These are phyloP conservation scores for Pasiphila rectangulata DNA, from an alignment of 2,888 invertebrate species.

Conservation along the genomic window DNA sequence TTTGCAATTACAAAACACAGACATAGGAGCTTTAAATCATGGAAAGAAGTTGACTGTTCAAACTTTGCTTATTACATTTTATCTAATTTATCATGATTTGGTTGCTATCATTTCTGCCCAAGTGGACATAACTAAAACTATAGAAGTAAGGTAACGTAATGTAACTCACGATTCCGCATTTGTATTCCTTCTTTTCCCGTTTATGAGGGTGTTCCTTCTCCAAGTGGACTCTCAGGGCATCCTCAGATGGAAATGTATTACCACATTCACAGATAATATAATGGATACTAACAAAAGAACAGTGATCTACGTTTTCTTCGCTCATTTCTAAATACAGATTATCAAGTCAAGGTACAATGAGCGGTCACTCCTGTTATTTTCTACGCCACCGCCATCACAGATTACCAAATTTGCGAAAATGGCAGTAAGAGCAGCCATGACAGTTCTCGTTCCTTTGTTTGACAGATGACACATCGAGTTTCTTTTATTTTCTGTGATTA, in stretches of 20 bases:
- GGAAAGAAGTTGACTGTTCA: too few species aligned
- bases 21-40: too few species aligned
- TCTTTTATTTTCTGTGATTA: constrained; percentile 13
- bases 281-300: constrained; percentile 62
- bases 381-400: constrained; percentile 39
- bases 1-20: too few species aligned
- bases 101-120: too few species aligned
- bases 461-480: constrained; percentile 3
- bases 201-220: constrained; percentile 51
- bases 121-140: too few species aligned
- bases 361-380: constrained; percentile 36
- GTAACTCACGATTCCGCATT: constrained; percentile 46
- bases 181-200: constrained; percentile 49
- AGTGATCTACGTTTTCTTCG: constrained; percentile 35
- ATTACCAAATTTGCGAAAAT: constrained; percentile 5
- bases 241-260: constrained; percentile 58
- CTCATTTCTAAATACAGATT: constrained; percentile 55
- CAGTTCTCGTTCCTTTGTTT: constrained; percentile 9
- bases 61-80: too few species aligned
- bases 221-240: constrained; percentile 50
- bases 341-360: constrained; percentile 30
- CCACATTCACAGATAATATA: constrained; percentile 70
- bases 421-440: neutral
- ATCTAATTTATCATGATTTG: too few species aligned
- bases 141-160: neutral